A percentile compares a stretch with the other conserved stretches of the same genome.
Conservation (phyloP, 1,140 invertebrate genomes). For the Vanessa tameamea region DNA sequence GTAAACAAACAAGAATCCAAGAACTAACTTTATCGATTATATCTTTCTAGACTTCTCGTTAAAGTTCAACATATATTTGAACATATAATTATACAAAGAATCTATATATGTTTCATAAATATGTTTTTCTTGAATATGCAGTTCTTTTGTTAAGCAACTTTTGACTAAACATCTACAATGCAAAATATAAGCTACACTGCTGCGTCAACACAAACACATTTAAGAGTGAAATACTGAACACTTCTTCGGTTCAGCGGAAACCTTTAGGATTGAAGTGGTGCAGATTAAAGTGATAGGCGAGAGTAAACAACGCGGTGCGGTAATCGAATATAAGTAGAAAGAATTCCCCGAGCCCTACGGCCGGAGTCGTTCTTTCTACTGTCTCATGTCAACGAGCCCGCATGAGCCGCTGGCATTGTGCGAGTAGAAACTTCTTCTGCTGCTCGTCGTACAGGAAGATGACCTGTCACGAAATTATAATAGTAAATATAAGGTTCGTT, state of each 20-base stretch:
- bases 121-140: not conserved
- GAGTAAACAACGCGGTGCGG: slow-evolving; percentile 61
- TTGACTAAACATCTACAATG: not conserved
- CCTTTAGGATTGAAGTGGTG: slow-evolving; percentile 67
- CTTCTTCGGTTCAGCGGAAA: slow-evolving; percentile 39
- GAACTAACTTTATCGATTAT: not conserved
- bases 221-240: too few relatives aligned
- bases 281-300: slow-evolving; percentile 75
- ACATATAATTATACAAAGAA: not conserved
- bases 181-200: not conserved
- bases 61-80: not conserved
- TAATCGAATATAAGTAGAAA: slow-evolving; percentile 72
- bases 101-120: not conserved
- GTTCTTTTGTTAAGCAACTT: not conserved
- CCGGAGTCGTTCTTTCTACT: slow-evolving; percentile 64
- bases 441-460: slow-evolving; percentile 74
- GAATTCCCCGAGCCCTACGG: slow-evolving; percentile 56
- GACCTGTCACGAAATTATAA: slow-evolving; percentile 25
- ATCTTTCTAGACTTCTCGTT: not conserved
- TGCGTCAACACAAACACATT: not conserved
- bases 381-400: slow-evolving; percentile 70
- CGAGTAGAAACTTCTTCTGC: slow-evolving; percentile 66
- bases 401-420: slow-evolving; percentile 72
- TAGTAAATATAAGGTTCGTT: too few relatives aligned
- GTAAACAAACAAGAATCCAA: not conserved